Conservation (phyloP, 2,797 vertebrate genomes). For the Balearica regulorum region DNA sequence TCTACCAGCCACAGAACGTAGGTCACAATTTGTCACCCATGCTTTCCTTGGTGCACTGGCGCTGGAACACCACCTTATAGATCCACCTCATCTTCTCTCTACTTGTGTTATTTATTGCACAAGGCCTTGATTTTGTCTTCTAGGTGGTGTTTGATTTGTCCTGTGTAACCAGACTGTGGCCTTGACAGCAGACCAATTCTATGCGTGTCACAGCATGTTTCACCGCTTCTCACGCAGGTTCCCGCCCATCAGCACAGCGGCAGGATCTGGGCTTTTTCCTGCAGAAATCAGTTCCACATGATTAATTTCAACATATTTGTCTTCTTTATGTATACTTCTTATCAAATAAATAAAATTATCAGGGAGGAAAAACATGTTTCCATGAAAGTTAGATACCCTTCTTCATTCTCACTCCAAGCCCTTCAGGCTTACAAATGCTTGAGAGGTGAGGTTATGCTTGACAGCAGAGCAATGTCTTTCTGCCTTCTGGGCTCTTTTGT, state of each 20-base stretch:
- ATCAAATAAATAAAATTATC: neutral
- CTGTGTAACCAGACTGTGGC: neutral
- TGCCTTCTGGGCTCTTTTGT: neutral
- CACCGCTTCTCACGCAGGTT: neutral
- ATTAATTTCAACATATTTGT: neutral
- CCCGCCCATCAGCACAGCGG: neutral
- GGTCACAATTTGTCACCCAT: neutral
- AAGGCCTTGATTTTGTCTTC: neutral
- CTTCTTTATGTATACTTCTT: neutral
- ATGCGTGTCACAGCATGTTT: fast-evolving
- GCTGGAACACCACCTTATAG: neutral
- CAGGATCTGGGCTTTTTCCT: neutral
- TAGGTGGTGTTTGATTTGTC: neutral
- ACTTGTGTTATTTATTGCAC: neutral
- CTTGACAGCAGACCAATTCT: neutral
- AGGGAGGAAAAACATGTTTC: neutral
- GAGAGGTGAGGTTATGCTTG: neutral
- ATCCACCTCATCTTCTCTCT: neutral
- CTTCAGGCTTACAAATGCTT: neutral
- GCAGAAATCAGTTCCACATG: neutral
- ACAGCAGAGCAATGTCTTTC: neutral
- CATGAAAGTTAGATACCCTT: neutral
- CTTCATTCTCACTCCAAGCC: neutral
- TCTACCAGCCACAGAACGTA: too few relatives aligned
- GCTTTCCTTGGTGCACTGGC: neutral